phyloP scores from a whole-genome alignment of 2,113 vertebrate species.

The Oreotragus oreotragus region DNA sequence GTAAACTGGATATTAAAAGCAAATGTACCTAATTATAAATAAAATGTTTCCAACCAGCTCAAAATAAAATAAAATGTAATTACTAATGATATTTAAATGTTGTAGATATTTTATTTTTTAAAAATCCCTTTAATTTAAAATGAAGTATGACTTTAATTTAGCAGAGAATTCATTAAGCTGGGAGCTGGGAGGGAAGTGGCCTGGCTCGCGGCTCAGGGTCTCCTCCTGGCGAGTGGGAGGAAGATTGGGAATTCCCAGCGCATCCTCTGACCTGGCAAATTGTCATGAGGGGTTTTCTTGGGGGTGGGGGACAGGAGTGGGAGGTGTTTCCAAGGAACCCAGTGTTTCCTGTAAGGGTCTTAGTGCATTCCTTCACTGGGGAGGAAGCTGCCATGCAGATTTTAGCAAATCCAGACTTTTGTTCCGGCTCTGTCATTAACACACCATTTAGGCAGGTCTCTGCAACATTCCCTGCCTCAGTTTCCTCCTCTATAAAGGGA shows the following conservation, averaged over 20 bases:
- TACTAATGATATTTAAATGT: conserved; percentile 71
- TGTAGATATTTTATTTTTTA: conserved; percentile 57
- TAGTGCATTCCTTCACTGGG: not conserved
- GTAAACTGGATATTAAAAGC: conserved; percentile 53
- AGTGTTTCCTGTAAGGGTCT: not conserved
- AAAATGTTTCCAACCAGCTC: conserved; percentile 56
- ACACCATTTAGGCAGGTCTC: not conserved
- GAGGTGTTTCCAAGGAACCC: not conserved
- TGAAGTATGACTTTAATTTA: conserved; percentile 66
- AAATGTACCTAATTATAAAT: conserved; percentile 71
- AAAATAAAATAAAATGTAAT: conserved; percentile 73
- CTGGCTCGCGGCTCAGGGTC: not conserved
- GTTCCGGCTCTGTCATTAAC: not conserved
- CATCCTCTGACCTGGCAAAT: not conserved
- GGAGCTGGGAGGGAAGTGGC: not conserved
- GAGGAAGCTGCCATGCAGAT: not conserved
- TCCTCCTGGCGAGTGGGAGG: rapidly evolving
- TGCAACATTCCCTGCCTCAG: not conserved
- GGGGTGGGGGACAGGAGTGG: not conserved
- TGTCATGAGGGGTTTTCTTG: too few species aligned
- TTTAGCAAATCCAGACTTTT: not conserved
- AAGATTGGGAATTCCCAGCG: rapidly evolving
- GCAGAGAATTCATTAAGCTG: not conserved
- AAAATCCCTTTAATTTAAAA: conserved; percentile 52
- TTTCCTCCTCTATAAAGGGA: not conserved